Conservation (phyloP, 2,888 invertebrate species). For the Heliconius erato region DNA sequence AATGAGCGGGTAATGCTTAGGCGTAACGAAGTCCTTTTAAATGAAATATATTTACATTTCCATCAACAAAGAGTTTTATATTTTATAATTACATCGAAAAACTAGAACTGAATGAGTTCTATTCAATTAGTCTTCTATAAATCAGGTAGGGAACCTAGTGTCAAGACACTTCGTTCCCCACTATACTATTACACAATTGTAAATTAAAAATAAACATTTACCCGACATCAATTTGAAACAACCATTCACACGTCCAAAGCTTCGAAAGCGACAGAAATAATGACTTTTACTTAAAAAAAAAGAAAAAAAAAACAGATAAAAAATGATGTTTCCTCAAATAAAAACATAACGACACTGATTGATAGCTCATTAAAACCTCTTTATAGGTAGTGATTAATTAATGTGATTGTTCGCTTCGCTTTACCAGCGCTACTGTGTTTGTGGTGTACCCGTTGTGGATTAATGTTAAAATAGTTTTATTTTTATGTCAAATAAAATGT, state of each 20-base stretch:
- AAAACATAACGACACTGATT: slow-evolving; percentile 18
- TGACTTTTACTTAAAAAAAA: neutral
- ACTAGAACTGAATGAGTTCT: too few relatives aligned
- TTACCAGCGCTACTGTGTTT: neutral
- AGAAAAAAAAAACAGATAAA: neutral
- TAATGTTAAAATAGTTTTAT: neutral
- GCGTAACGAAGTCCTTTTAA: too few relatives aligned
- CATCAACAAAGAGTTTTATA: too few relatives aligned
- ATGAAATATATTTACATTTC: too few relatives aligned
- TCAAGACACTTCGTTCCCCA: too few relatives aligned
- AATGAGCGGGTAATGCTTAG: too few relatives aligned
- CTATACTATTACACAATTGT: too few relatives aligned
- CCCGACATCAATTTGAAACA: neutral
- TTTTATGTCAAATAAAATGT: neutral
- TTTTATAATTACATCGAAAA: too few relatives aligned
- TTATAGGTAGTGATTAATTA: slow-evolving; percentile 28
- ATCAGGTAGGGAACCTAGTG: too few relatives aligned
- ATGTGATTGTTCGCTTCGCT: slow-evolving; percentile 13
- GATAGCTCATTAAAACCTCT: slow-evolving; percentile 15
- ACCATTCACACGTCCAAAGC: neutral
- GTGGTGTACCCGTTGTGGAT: neutral
- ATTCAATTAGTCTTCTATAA: too few relatives aligned
- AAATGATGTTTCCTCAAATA: neutral
- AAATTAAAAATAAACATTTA: too few relatives aligned
- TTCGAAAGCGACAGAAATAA: neutral